Conservation (phyloP, 2,888 invertebrate species). For the Amphipyra berbera region DNA sequence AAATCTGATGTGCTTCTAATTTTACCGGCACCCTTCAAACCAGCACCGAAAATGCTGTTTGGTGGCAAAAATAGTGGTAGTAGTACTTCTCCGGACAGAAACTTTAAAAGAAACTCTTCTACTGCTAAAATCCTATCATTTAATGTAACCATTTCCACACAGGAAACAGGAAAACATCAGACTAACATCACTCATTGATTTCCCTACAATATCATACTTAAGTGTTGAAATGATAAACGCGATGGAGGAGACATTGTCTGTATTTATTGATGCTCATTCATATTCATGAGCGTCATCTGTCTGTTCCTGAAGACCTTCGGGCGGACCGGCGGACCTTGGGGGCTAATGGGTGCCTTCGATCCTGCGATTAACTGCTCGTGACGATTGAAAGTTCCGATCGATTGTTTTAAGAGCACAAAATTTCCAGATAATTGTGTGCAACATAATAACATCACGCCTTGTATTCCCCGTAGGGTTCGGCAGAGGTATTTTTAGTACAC, state of each 20-base stretch:
- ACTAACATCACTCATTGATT: constrained; percentile 1
- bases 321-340: constrained; percentile 54
- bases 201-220: constrained; percentile 9
- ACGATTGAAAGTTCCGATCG: not conserved
- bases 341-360: constrained; percentile 47
- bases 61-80: no score
- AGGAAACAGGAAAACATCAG: constrained; percentile 30
- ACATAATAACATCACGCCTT: no score
- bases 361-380: constrained; percentile 24
- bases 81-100: no score
- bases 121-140: not conserved
- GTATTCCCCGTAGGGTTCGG: no score
- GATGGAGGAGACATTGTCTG: constrained; percentile 24
- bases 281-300: constrained; percentile 52
- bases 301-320: constrained; percentile 51
- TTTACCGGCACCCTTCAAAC: no score
- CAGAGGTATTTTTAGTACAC: no score
- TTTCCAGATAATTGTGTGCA: no score
- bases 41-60: no score
- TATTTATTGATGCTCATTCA: constrained; percentile 48
- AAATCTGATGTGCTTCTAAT: no score
- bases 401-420: not conserved
- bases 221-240: constrained; percentile 37
- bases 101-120: no score
- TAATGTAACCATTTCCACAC: constrained; percentile 1